phyloP scores from a whole-genome alignment of 92 coral and sea anemone species.

The Paragorgia papillata region DNA sequence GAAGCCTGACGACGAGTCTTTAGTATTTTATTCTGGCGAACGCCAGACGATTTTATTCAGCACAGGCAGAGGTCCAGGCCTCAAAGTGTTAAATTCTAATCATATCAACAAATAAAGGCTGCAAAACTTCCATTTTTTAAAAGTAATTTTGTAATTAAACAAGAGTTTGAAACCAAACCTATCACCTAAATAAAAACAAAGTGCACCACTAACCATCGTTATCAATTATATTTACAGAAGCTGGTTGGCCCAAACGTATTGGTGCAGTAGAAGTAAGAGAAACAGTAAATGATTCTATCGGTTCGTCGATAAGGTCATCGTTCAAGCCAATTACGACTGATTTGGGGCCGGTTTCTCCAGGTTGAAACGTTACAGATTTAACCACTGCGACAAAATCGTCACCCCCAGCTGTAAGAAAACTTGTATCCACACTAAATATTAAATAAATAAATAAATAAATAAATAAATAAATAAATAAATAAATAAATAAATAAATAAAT shows the following conservation, averaged over 20 bases:
- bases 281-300: constrained; percentile 9
- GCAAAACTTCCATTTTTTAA: no score
- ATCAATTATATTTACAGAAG: constrained; percentile 22
- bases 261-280: constrained; percentile 5
- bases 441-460: neutral
- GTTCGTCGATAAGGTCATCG: constrained; percentile 6
- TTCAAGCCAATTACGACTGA: neutral
- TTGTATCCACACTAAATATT: neutral
- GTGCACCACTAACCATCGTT: constrained; percentile 1
- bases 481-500: no score
- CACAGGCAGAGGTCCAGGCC: no score
- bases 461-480: no score
- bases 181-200: no score
- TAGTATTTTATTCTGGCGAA: no score
- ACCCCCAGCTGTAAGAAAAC: neutral
- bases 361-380: constrained; percentile 10
- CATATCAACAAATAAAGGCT: no score
- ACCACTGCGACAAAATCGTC: neutral
- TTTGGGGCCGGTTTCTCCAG: constrained; percentile 22
- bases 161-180: no score
- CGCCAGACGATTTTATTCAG: no score
- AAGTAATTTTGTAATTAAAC: no score
- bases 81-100: no score
- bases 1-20: no score
- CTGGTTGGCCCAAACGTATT: constrained; percentile 11